Base-by-base conservation (phyloP, 2,113 vertebrate genomes). In the Xiphophorus maculatus region DNA sequence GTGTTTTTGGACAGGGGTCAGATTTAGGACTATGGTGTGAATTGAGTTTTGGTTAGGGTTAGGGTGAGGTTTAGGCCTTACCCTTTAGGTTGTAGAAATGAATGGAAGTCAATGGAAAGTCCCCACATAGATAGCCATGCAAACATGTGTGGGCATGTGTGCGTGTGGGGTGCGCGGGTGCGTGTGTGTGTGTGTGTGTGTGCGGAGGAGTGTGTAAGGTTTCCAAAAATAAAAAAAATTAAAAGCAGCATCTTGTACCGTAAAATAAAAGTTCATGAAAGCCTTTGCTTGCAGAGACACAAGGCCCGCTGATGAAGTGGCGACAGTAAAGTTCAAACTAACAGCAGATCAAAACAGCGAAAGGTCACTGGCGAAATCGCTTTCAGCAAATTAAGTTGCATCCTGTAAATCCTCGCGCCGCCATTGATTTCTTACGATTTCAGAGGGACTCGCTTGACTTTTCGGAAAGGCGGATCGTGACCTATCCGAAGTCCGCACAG, bases 281-380 rank as follows among this genome's bases (percentile, higher is more conserved):
- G 19, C 54, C 33, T 4, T 12, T 33, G 22, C 58, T 44, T 66
- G 62, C 63, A 81, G 72, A 6, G 19, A 82, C 64, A 48, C 29
- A 17, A 72, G 40, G 35, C 35, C 71, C 69, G 51, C 62, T 37
- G 29, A 73, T 44, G 54, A 73, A 74, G 76, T 11, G 28, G 60
- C 63, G 81, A 69, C 17, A 48, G 66, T 68, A 54, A 15, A 73
- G 64, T 75, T 62, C 66, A 10, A 65, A 84, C 73, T 80, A 83
- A 83, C 85, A 75, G 81, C 84, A 75, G 73, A 84, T 80, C 58
- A 61, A 40, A 84, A 58, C 10, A 51, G n/a, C 65, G 65, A 83
- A 89, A 91, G 91, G 88, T 90, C 86, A 92, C 63, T 74, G 30
- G 85, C 73, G 63, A 73, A 86, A 83, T 80, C 37, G 79, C 66